Base-by-base conservation (phyloP, 2,797 vertebrate species). In the Oophaga sylvatica region DNA sequence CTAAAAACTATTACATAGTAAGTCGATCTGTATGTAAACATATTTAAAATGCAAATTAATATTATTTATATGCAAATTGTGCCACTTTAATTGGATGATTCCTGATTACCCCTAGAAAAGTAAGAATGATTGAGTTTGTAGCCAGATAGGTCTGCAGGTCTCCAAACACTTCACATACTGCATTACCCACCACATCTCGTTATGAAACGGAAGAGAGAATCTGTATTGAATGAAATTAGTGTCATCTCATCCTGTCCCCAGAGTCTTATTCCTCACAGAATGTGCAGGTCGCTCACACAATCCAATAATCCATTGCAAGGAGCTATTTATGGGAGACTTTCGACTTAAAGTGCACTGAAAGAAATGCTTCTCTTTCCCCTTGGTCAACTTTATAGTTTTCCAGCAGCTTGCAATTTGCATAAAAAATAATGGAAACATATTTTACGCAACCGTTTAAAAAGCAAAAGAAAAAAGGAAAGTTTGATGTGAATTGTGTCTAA, bases 221-320 rank as follows among this genome's bases (percentile, higher is more conserved):
- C 63, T 68, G 80, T 76, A 67, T 73, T 87, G 80, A 81, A 87
- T 81, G 70, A 82, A 87, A 87, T 87, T 87, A 87, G 86, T 87
- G 86, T 82, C 86, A 87, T 87, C 67, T 75, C 67, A 67, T 53
- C 29, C 71, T 35, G 80, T 87, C 86, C 80, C 86, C 29, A 45
- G 80, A 76, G 86, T 56, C 7, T 56, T 67, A 57, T 76, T 79
- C 76, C 76, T 85, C 65, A 31, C 73, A 56, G 84, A 85, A 57
- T 84, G 75, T 67, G 76, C 84, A 78, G 76, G 75, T 79, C 79
- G 63, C 84, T 78, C 63, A 59, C 45, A 56, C 7, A 78, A 85
- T 85, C 60, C 75, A 78, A 85, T 85, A 85, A 79, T 78, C 62
- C 62, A 65, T 85, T 11, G 75, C 73, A 79, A 79, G 53, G 67